A percentile compares a stretch with the other conserved stretches of the same genome.
phyloP scores from a whole-genome alignment of 2,113 vertebrate species.

The Equus quagga region DNA sequence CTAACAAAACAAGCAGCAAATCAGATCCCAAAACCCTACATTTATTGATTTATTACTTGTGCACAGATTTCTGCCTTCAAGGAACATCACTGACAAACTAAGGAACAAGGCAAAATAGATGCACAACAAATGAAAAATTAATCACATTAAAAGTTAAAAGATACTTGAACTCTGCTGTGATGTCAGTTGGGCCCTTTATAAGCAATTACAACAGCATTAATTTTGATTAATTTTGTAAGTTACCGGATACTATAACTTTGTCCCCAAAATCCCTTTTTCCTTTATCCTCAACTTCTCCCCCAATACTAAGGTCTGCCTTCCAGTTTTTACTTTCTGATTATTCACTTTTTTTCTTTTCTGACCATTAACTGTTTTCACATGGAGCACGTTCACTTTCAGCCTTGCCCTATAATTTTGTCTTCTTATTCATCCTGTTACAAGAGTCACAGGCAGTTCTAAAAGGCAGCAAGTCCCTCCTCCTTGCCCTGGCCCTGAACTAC shows the following conservation, averaged over 20 bases:
- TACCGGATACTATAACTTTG: neutral
- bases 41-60: neutral
- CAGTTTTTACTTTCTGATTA: neutral
- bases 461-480: neutral
- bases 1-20: conserved; percentile 34
- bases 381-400: conserved; percentile 46
- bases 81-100: conserved; percentile 39
- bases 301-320: neutral
- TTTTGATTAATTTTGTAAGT: neutral
- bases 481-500: neutral
- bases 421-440: neutral
- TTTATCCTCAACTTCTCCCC: neutral
- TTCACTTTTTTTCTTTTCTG: neutral
- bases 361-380: conserved; percentile 36
- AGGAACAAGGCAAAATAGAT: neutral
- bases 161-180: neutral
- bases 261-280: neutral
- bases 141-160: neutral
- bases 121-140: neutral
- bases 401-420: conserved; percentile 5
- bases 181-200: neutral
- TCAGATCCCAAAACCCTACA: neutral
- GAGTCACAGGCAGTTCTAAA: conserved; percentile 9
- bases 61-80: conserved; percentile 24
- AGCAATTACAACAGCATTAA: neutral